These are phyloP conservation scores for Eristalis tenax DNA, from an alignment of 2,888 invertebrate species.

Conservation along the genomic window DNA sequence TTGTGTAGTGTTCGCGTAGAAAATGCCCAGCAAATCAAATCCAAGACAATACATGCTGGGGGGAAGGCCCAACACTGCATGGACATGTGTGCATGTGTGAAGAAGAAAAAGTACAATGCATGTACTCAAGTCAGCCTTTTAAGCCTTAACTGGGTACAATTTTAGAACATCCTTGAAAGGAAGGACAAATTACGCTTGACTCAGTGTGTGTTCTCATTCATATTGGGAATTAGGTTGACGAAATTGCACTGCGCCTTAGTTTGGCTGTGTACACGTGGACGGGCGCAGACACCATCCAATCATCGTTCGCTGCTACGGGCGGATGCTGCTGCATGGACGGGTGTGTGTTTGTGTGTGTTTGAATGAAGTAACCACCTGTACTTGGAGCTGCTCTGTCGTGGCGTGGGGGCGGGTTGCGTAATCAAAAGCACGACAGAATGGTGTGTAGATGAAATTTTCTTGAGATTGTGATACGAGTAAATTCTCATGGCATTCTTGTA, in stretches of 20 bases:
- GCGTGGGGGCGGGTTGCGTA: neutral
- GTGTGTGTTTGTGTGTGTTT: neutral
- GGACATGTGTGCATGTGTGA: neutral
- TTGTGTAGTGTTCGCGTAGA: conserved; percentile 30
- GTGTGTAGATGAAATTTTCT: conserved; percentile 16
- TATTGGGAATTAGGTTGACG: conserved; percentile 55
- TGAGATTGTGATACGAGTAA: neutral
- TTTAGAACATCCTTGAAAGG: conserved; percentile 67
- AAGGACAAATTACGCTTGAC: conserved; percentile 59
- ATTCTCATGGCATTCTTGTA: conserved; percentile 15
- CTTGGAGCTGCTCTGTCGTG: neutral
- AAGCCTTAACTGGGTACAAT: conserved; percentile 51
- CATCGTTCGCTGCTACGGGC: neutral
- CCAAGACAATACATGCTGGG: conserved; percentile 32
- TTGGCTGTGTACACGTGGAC: conserved; percentile 23
- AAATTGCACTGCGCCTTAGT: conserved; percentile 32
- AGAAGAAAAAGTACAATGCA: conserved; percentile 45
- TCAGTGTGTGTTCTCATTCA: conserved; percentile 13
- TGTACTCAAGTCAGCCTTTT: conserved; percentile 46
- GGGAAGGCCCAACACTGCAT: conserved; percentile 2
- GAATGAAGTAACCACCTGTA: conserved; percentile 3
- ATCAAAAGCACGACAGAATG: neutral
- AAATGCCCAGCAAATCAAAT: conserved; percentile 59
- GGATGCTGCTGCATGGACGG: no score
- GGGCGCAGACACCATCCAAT: conserved; percentile 40